These are phyloP conservation scores for Andrena dorsata DNA, from an alignment of 2,888 invertebrate species.

Conservation along the genomic window DNA sequence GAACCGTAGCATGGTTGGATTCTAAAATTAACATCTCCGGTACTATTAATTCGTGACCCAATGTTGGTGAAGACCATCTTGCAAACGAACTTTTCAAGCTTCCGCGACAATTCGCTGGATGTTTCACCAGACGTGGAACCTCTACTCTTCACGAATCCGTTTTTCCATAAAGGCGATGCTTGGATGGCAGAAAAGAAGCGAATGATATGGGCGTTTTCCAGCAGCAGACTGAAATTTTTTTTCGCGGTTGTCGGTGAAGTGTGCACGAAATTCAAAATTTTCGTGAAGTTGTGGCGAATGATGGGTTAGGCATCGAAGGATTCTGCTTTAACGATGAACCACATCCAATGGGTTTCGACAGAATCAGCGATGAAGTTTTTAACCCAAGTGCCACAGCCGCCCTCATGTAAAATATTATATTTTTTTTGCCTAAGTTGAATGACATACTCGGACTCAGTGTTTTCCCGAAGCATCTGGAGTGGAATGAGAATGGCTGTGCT, in stretches of 20 bases:
- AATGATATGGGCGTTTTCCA: slow-evolving; percentile 66
- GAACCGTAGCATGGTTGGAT: slow-evolving; percentile 73
- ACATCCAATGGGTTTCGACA: slow-evolving; percentile 49
- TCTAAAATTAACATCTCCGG: slow-evolving; percentile 38
- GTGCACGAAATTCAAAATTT: slow-evolving; percentile 66
- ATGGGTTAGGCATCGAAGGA: slow-evolving; percentile 76
- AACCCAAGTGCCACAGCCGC: slow-evolving; percentile 59
- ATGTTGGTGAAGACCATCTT: slow-evolving; percentile 75
- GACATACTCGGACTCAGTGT: slow-evolving; percentile 49
- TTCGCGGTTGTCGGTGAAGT: slow-evolving; percentile 67
- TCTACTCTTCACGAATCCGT: slow-evolving; percentile 75
- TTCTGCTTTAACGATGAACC: slow-evolving; percentile 70
- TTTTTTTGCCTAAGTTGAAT: slow-evolving; percentile 63
- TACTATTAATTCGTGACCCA: slow-evolving; percentile 68
- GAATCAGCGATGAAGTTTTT: slow-evolving; percentile 59
- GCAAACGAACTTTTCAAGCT: slow-evolving; percentile 74
- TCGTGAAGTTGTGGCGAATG: slow-evolving; percentile 75
- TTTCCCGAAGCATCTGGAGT: slow-evolving; percentile 62
- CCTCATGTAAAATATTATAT: slow-evolving; percentile 30
- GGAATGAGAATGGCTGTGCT: slow-evolving; percentile 76
- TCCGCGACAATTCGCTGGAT: slow-evolving; percentile 65
- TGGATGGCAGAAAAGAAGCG: slow-evolving; percentile 70
- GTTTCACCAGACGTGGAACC: slow-evolving; percentile 69
- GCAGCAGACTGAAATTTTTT: slow-evolving; percentile 69
- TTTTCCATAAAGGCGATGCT: slow-evolving; percentile 68